Evolutionary conservation across 2,113 vertebrate species (phyloP).

Genomic region (mouse (Mus musculus)): GRCm39 chr3:25963501-25964000

Average conservation of each 20-base stretch:
- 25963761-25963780: fast-evolving
- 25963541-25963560: background rate
- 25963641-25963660: background rate
- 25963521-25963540: too few species aligned
- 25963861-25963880: background rate
- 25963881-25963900: too few species aligned
- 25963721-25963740: background rate
- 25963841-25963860: background rate
- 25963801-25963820: background rate
- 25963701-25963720: background rate
- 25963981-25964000: background rate
- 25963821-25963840: too few species aligned
- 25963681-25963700: background rate
- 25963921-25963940: background rate
- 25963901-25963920: background rate
- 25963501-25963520: background rate
- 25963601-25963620: background rate
- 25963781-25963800: background rate
- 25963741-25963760: background rate
- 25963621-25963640: background rate
- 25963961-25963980: conserved; percentile 19
- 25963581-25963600: background rate
- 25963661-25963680: background rate
- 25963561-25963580: background rate
- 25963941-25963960: background rate